Evolutionary conservation across 2,888 invertebrate genomes (phyloP), one percentile per base, ranked within the genome.

Genomic region (Piscicola geometra): DNA sequence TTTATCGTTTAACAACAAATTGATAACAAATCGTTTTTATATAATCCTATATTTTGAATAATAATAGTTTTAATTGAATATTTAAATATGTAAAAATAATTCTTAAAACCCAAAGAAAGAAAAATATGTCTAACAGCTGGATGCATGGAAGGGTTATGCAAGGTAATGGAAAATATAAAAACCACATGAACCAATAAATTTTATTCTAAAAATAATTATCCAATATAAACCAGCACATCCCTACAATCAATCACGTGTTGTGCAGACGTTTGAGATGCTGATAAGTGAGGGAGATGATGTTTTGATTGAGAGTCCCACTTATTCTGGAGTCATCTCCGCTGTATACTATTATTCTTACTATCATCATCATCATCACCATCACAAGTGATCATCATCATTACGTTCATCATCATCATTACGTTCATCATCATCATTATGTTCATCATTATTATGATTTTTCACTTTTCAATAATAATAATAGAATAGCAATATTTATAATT

Each of bases 71-170:
- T n/a, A n/a, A n/a, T n/a, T n/a, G n/a, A n/a, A n/a, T n/a, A n/a
- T n/a, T n/a, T n/a, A 28, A 78, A 79, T 87, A 88, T 88, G 80
- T 85, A 92, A 18, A 89, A 89, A 78, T 87, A 88, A 60, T 89
- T 91, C 81, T 91, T 90, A 81, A 83, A 87, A 68, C 85, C 87
- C 69, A 83, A 0, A 84, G 88, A 3, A 87, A 89, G 88, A 86
- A 88, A 1, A 78, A 76, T 92, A 0, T 84, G 91, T 52, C 87
- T 92, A 33, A 91, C 91, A 3, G 89, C 89, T 79, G 93, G 92
- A 1, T 89, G 90, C 33, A 92, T 92, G 84, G 91, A 92, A 82
- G 92, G 90, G 5, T 88, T 92, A 77, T 90, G 90, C 85, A 91
- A 90, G 84, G 85, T 84, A n/a, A n/a, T n/a, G n/a, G n/a, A n/a